Conservation (phyloP, 2,797 vertebrate genomes). For the Eulemur albifrons region DNA sequence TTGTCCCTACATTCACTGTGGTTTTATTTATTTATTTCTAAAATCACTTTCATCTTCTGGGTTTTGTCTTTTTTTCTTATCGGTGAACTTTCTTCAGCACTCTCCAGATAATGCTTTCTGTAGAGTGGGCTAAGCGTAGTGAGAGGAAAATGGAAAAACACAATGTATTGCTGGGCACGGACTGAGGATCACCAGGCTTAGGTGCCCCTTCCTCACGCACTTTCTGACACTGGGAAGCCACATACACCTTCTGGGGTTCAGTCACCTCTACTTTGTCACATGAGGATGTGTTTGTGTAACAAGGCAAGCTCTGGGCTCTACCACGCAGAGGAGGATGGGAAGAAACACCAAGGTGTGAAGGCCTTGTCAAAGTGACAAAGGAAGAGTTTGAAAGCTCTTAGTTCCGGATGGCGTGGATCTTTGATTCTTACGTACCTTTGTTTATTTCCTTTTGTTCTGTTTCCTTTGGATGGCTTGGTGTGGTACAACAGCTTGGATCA, state of each 20-base stretch:
- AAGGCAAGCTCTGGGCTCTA: neutral
- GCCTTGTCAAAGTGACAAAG: neutral
- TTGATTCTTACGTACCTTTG: neutral
- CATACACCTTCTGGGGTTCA: neutral
- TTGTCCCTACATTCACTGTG: neutral
- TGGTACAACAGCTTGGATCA: accelerated
- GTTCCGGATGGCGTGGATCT: neutral
- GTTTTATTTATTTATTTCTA: neutral
- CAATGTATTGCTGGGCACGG: neutral
- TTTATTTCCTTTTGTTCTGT: neutral
- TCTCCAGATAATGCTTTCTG: slow-evolving; percentile 19
- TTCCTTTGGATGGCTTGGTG: neutral
- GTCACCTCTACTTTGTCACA: neutral
- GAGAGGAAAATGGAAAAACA: neutral
- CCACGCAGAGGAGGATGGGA: neutral
- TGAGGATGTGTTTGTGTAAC: neutral
- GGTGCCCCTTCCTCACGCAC: neutral
- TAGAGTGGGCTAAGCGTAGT: neutral
- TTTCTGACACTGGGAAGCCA: neutral
- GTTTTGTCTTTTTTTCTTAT: neutral
- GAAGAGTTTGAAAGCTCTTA: neutral
- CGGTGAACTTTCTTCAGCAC: neutral
- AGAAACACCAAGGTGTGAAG: neutral
- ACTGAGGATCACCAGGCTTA: accelerated
- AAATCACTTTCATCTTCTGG: neutral